Evolutionary conservation across 2,113 vertebrate genomes (phyloP).

Genomic region (Myrmophylax atrothorax): DNA sequence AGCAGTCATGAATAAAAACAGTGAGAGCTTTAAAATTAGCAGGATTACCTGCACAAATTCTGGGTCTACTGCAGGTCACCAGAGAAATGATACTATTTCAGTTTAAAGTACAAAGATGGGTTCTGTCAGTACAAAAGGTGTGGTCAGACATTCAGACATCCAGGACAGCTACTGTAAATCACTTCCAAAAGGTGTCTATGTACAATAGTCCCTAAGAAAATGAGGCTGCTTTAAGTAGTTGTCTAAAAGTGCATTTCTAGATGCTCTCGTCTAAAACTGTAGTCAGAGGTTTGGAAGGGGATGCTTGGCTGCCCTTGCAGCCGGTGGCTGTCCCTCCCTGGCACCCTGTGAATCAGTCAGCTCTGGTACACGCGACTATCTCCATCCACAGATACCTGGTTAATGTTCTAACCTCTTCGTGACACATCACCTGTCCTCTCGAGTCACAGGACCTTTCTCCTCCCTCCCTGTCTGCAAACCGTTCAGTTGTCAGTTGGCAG

Average conservation of each 20-base stretch:
- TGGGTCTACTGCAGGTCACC: neutral
- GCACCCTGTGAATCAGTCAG: too few relatives aligned
- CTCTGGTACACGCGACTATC: rapidly evolving
- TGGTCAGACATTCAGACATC: neutral
- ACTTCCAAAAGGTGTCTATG: neutral
- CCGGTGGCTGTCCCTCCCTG: rapidly evolving
- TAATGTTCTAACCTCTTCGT: neutral
- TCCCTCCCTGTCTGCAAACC: neutral
- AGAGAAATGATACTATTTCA: neutral
- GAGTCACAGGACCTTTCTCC: neutral
- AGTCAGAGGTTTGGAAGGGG: neutral
- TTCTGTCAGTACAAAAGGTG: neutral
- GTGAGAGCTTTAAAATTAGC: neutral
- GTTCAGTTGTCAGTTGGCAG: neutral
- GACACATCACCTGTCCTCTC: rapidly evolving
- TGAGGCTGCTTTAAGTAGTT: neutral
- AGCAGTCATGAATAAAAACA: neutral
- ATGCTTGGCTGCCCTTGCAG: rapidly evolving
- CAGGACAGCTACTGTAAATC: neutral
- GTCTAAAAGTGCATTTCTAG: neutral
- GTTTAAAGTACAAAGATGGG: neutral
- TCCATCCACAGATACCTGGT: neutral
- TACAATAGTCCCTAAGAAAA: neutral
- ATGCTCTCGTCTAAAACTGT: rapidly evolving
- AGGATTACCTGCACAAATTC: neutral